A percentile compares a stretch with the other conserved stretches of the same genome.
These are phyloP conservation scores for Frankliniella intonsa DNA, from an alignment of 2,888 invertebrate genomes.

Conservation along the genomic window DNA sequence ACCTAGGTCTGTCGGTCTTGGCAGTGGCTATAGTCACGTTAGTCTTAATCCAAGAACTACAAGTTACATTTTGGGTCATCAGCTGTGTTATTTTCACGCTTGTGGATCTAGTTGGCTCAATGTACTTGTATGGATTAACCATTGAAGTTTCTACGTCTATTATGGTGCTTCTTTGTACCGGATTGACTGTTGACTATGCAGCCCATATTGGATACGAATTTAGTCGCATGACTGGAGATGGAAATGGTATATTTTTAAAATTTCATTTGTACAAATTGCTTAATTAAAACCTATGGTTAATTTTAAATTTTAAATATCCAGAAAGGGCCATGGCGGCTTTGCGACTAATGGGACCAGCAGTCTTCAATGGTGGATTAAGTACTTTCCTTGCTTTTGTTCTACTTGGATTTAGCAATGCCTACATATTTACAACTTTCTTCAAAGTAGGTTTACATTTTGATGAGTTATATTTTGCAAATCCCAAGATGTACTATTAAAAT, in stretches of 20 bases:
- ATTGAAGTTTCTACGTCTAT: constrained; percentile 79
- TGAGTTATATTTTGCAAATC: background rate
- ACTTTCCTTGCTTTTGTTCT: constrained; percentile 68
- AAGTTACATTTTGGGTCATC: constrained; percentile 75
- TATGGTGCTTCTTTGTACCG: constrained; percentile 72
- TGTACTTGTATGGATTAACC: constrained; percentile 76
- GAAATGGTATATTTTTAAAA: constrained; percentile 39
- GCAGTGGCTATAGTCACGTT: constrained; percentile 75
- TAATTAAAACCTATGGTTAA: background rate
- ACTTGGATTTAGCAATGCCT: constrained; percentile 65
- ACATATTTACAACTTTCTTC: constrained; percentile 71
- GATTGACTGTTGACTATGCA: constrained; percentile 78
- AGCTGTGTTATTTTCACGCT: constrained; percentile 68
- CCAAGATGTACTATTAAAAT: constrained; percentile 42
- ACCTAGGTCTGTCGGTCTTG: constrained; percentile 66
- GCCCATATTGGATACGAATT: constrained; percentile 78
- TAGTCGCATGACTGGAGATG: constrained; percentile 56
- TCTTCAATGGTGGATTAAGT: constrained; percentile 71
- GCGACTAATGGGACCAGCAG: constrained; percentile 68
- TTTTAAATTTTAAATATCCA: background rate
- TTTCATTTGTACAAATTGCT: background rate
- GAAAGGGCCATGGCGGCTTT: constrained; percentile 59
- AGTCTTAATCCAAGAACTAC: constrained; percentile 68
- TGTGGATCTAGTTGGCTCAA: constrained; percentile 68
- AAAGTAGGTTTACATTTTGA: constrained; percentile 47